Conservation (phyloP, 2,113 vertebrate genomes). For the Nettapus auritus region DNA sequence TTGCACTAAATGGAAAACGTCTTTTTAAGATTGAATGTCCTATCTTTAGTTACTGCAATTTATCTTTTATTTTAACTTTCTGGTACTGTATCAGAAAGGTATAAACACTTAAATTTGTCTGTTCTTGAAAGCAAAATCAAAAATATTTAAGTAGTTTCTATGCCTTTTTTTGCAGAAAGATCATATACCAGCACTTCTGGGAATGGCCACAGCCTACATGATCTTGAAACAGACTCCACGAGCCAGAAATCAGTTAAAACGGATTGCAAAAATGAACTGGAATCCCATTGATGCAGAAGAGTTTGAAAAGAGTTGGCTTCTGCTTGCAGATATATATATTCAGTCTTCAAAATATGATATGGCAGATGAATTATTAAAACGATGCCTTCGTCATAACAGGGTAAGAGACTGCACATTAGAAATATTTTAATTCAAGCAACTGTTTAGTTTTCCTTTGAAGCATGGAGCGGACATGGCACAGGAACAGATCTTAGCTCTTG, state of each 20-base stretch:
- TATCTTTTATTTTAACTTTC: neutral
- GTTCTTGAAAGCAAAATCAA: neutral
- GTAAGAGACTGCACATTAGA: slow-evolving; percentile 63
- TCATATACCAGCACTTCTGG: slow-evolving; percentile 92
- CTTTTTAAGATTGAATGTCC: neutral
- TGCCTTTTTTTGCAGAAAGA: slow-evolving; percentile 84
- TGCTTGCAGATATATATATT: slow-evolving; percentile 97
- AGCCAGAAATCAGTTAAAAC: slow-evolving; percentile 95
- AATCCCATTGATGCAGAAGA: slow-evolving; percentile 93
- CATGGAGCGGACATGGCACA: neutral
- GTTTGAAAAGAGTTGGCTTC: slow-evolving; percentile 97
- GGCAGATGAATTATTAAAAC: slow-evolving; percentile 90
- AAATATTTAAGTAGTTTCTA: neutral
- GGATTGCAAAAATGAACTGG: slow-evolving; percentile 97
- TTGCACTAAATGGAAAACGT: neutral
- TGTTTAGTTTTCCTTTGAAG: neutral
- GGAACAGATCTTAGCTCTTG: neutral
- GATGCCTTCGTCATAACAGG: slow-evolving; percentile 92
- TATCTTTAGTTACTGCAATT: neutral
- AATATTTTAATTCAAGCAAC: neutral
- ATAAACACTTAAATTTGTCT: neutral
- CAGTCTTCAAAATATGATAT: slow-evolving; percentile 96
- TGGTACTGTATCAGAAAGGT: neutral
- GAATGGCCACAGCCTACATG: slow-evolving; percentile 97
- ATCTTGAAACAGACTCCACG: slow-evolving; percentile 94